Percentiles rank a stretch among this genome's conserved stretches.
Evolutionary conservation across 2,113 vertebrate genomes (phyloP).

Genomic region (Melospiza melodia): DNA sequence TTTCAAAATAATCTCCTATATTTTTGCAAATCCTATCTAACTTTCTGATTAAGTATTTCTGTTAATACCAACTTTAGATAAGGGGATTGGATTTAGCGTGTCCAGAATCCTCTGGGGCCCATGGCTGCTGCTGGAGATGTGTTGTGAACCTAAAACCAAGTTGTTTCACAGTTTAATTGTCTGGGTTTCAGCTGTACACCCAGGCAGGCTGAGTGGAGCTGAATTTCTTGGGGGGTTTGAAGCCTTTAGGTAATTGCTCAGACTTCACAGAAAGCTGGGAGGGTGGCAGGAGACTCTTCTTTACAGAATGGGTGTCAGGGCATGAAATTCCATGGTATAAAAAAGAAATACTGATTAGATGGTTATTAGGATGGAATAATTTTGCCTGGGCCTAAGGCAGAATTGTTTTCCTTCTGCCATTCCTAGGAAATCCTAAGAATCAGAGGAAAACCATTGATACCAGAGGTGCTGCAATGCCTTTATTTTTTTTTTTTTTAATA

Average conservation of each 20-base stretch:
- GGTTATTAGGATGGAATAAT: not conserved
- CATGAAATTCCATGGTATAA: not conserved
- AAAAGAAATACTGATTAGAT: not conserved
- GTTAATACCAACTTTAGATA: not conserved
- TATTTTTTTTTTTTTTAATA: not conserved
- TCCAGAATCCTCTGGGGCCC: not conserved
- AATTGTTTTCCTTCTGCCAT: not conserved
- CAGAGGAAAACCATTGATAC: not conserved
- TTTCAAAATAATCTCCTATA: not conserved
- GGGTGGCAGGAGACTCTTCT: not conserved
- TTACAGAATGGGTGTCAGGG: not conserved
- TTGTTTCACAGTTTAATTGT: not conserved
- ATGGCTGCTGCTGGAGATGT: not conserved
- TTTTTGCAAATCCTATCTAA: not conserved
- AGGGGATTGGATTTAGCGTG: not conserved
- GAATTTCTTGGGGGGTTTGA: not conserved
- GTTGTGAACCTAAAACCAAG: not conserved
- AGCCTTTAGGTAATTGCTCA: not conserved
- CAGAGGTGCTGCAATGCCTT: not conserved
- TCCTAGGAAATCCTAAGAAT: not conserved
- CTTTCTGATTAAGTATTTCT: not conserved
- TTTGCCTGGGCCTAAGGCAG: not conserved
- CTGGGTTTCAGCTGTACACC: not conserved
- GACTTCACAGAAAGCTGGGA: not conserved
- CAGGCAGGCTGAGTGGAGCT: not conserved